These are phyloP conservation scores for Noturus placidus DNA, from an alignment of 2,113 vertebrate genomes.

Conservation along the genomic window DNA sequence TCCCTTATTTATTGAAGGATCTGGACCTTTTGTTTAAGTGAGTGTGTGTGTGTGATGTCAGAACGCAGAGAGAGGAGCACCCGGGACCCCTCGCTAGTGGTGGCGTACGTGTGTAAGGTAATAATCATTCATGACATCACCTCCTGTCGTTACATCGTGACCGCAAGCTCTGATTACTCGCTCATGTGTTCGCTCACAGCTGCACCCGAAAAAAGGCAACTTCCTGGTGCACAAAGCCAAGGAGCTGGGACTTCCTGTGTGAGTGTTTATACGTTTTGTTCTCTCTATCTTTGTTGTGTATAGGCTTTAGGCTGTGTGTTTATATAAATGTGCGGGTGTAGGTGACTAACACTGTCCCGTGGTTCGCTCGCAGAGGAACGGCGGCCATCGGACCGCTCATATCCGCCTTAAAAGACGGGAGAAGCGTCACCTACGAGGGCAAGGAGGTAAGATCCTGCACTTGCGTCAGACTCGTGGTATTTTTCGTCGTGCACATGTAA, in stretches of 20 bases:
- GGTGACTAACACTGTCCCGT: background rate
- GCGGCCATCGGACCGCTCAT: constrained; percentile 88
- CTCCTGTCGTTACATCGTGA: background rate
- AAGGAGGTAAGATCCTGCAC: constrained; percentile 76
- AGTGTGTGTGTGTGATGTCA: constrained; percentile 16
- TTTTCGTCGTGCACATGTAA: background rate
- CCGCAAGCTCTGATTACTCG: background rate
- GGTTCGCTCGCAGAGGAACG: constrained; percentile 77
- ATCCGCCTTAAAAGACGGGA: constrained; percentile 79
- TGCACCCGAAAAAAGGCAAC: constrained; percentile 83
- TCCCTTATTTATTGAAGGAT: background rate
- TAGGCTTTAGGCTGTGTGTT: background rate
- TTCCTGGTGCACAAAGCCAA: constrained; percentile 85
- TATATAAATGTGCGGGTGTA: background rate
- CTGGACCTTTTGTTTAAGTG: background rate
- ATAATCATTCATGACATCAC: constrained; percentile 25
- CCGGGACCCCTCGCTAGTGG: constrained; percentile 75
- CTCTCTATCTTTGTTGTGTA: background rate
- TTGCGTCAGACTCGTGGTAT: too few relatives aligned
- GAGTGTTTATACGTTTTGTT: constrained; percentile 62
- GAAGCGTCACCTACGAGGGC: constrained; percentile 78
- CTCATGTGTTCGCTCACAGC: constrained; percentile 54
- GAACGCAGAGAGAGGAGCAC: constrained; percentile 41
- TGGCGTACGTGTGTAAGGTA: constrained; percentile 91
- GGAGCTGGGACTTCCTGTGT: constrained; percentile 90